Evolutionary conservation across 2,113 vertebrate genomes (phyloP).

Genomic region (Cyprinus carpio): DNA sequence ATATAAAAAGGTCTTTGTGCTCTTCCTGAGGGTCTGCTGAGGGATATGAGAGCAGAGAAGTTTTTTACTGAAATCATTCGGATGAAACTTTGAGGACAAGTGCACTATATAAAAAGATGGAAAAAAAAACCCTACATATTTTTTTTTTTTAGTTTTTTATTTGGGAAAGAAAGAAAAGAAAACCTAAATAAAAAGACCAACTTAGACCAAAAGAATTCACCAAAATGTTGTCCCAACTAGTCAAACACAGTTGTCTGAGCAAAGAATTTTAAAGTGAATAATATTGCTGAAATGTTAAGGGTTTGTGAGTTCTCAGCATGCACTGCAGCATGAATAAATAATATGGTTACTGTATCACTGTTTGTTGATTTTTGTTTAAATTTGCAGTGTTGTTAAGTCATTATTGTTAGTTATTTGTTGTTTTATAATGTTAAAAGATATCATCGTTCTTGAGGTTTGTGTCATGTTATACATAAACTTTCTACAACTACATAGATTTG

Average conservation of each 20-base stretch:
- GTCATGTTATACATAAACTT: background rate
- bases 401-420: background rate
- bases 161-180: background rate
- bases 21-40: background rate
- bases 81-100: background rate
- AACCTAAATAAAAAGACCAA: background rate
- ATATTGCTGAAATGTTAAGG: background rate
- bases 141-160: too few relatives aligned
- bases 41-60: slow-evolving; percentile 29
- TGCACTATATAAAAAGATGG: too few relatives aligned
- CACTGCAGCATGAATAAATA: background rate
- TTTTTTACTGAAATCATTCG: background rate
- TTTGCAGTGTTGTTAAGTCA: background rate
- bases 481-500: background rate
- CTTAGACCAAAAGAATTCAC: background rate
- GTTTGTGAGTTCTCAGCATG: background rate
- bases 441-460: background rate
- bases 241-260: background rate
- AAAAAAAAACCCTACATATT: too few relatives aligned
- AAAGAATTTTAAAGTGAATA: background rate
- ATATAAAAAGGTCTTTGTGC: slow-evolving; percentile 35
- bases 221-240: background rate
- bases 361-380: background rate
- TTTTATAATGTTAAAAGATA: background rate
- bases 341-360: background rate